Percentiles rank a stretch among this genome's conserved stretches.
phyloP scores from a whole-genome alignment of 2,113 vertebrate genomes.

The Dasyurus viverrinus region DNA sequence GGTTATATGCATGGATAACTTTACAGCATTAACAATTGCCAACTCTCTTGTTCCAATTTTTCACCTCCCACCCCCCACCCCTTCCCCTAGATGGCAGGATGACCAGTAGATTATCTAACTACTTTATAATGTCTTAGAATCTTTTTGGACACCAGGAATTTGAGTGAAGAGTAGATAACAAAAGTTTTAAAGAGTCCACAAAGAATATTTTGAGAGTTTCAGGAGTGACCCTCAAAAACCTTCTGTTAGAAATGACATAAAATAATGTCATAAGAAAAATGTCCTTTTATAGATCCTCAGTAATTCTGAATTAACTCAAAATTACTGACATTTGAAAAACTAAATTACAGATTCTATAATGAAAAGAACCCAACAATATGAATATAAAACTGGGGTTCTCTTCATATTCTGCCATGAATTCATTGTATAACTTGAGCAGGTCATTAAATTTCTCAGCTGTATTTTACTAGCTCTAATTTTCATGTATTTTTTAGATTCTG shows the following conservation, averaged over 20 bases:
- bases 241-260: not conserved
- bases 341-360: not conserved
- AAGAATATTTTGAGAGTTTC: not conserved
- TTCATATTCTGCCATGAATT: not conserved
- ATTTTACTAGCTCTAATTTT: not conserved
- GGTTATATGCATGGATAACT: no score
- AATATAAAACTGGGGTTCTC: not conserved
- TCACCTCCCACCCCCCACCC: no score
- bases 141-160: not conserved
- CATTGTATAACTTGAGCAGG: not conserved
- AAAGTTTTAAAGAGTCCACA: no score
- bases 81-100: no score
- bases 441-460: not conserved
- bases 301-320: not conserved
- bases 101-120: no score
- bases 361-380: not conserved
- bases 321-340: not conserved
- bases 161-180: not conserved
- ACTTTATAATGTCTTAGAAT: not conserved
- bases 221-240: not conserved
- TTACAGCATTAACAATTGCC: no score
- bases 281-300: not conserved
- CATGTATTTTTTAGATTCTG: not conserved
- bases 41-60: no score
- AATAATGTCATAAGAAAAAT: not conserved